A percentile compares a stretch with the other conserved stretches of the same genome.
phyloP scores from a whole-genome alignment of 2,113 vertebrate genomes.

The Platysternon megacephalum region DNA sequence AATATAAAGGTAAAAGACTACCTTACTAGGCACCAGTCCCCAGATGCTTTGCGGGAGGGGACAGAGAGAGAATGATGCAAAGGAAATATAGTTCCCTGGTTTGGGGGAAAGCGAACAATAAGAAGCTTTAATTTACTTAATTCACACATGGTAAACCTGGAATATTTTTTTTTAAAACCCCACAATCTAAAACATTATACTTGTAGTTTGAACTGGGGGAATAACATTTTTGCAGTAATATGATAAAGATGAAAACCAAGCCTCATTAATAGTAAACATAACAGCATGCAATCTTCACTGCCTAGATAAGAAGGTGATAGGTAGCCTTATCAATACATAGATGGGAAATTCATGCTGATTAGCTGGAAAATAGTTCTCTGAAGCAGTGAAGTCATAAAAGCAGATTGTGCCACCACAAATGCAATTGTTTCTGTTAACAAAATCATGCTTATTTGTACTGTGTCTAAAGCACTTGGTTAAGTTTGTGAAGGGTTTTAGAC shows the following conservation, averaged over 20 bases:
- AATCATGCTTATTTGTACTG: neutral
- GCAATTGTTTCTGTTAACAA: neutral
- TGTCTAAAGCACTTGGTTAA: neutral
- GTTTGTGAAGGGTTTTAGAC: neutral
- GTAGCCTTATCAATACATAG: neutral
- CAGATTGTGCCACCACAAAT: neutral
- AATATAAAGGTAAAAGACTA: neutral
- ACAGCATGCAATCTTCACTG: neutral
- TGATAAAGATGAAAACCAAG: neutral
- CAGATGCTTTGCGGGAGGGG: neutral
- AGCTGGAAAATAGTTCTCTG: conserved; percentile 17
- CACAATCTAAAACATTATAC: neutral
- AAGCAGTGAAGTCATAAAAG: conserved; percentile 17
- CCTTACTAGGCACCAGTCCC: neutral
- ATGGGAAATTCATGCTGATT: neutral
- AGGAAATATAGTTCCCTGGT: neutral
- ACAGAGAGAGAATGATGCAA: neutral
- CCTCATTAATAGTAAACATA: neutral
- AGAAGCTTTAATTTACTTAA: neutral
- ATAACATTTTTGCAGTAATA: neutral
- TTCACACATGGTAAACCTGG: neutral
- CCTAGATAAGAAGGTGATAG: neutral
- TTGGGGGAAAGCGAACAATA: neutral
- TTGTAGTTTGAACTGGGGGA: neutral
- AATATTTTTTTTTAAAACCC: neutral